Evolutionary conservation across 1,140 invertebrate genomes (phyloP).

Genomic region (Saxidomus purpurata): DNA sequence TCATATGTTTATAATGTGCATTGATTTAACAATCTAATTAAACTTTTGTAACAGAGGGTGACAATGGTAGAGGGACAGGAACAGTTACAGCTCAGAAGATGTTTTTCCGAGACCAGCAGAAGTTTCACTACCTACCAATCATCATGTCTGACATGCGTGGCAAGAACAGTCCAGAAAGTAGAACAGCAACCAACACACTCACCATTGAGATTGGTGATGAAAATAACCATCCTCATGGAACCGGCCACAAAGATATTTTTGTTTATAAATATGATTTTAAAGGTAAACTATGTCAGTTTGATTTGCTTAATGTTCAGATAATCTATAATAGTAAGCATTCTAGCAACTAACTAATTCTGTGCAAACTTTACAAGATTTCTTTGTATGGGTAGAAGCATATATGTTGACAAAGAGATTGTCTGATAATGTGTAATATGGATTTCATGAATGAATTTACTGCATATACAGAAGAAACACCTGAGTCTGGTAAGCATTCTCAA

Average conservation of each 20-base stretch:
- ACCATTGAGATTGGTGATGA: constrained; percentile 98
- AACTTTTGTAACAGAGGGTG: constrained; percentile 80
- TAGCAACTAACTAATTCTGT: too few relatives aligned
- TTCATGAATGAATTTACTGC: background rate
- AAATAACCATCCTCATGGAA: constrained; percentile 99
- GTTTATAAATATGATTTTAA: constrained; percentile 94
- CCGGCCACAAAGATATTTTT: constrained; percentile 98
- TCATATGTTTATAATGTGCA: too few relatives aligned
- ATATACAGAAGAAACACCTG: background rate
- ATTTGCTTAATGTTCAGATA: too few relatives aligned
- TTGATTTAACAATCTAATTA: too few relatives aligned
- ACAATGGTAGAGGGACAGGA: constrained; percentile 76
- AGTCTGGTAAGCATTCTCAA: background rate
- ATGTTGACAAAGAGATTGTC: too few relatives aligned
- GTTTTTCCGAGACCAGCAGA: constrained; percentile 97
- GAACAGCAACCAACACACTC: constrained; percentile 97
- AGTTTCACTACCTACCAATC: constrained; percentile 84
- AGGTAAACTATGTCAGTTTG: constrained; percentile 24
- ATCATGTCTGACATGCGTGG: constrained; percentile 84
- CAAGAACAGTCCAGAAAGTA: constrained; percentile 39
- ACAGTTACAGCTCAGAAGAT: constrained; percentile 82
- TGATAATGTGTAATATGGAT: too few relatives aligned
- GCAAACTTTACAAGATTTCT: too few relatives aligned
- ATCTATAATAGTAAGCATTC: too few relatives aligned
- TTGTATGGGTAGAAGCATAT: too few relatives aligned